Conservation (phyloP, 2,113 vertebrate genomes). For the Hippolais icterina region DNA sequence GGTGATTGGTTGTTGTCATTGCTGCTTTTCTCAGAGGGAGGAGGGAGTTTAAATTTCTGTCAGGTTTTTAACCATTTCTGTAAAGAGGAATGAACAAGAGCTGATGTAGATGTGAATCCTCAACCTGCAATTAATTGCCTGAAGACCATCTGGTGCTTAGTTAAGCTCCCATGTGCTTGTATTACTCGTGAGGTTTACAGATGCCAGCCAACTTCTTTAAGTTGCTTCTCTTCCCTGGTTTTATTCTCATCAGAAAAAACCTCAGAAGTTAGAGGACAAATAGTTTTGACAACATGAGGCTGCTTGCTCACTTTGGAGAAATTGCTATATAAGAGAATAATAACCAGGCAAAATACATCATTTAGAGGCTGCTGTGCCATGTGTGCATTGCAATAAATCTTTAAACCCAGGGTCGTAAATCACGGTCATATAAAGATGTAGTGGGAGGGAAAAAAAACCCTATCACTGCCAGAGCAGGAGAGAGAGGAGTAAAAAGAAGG, state of each 20-base stretch:
- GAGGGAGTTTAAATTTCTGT: background rate
- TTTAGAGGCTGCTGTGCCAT: background rate
- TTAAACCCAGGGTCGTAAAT: background rate
- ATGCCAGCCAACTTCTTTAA: background rate
- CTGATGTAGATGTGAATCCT: background rate
- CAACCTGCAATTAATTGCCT: background rate
- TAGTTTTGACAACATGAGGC: background rate
- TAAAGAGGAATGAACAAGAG: background rate
- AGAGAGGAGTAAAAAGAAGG: background rate
- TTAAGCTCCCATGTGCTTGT: slow-evolving; percentile 11
- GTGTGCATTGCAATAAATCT: background rate
- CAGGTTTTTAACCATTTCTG: background rate
- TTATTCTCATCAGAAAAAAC: background rate
- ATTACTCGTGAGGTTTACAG: background rate
- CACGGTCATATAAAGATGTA: background rate
- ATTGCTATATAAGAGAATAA: background rate
- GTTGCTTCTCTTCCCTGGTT: background rate
- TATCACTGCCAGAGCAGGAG: background rate
- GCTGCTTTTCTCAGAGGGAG: background rate
- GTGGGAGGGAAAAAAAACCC: background rate
- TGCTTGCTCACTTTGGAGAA: background rate
- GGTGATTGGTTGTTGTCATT: background rate
- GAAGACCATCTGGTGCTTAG: slow-evolving; percentile 28
- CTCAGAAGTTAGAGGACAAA: background rate
- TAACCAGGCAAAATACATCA: background rate